Percentiles rank a stretch among this genome's conserved stretches.
These are phyloP conservation scores for Amblyjoppa fuscipennis DNA, from an alignment of 2,888 invertebrate genomes.

Conservation along the genomic window DNA sequence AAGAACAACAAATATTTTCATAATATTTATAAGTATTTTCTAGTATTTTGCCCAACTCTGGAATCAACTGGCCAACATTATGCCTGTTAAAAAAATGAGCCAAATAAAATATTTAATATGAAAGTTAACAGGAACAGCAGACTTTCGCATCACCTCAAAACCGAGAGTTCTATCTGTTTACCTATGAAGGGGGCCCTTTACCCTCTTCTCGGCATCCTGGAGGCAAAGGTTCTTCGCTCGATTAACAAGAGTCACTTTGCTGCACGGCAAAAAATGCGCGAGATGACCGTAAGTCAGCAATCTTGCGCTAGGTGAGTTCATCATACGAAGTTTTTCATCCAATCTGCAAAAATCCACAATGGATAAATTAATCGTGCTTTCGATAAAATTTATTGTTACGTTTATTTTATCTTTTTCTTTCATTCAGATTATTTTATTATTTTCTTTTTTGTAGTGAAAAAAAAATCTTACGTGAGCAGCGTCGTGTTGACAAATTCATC, in stretches of 20 bases:
- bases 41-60: too few species aligned
- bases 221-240: constrained; percentile 87
- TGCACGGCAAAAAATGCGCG: constrained; percentile 86
- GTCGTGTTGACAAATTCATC: constrained; percentile 86
- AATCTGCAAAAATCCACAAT: constrained; percentile 80
- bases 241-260: constrained; percentile 87
- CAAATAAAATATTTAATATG: background rate
- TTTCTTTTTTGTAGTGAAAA: background rate
- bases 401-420: background rate
- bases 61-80: background rate
- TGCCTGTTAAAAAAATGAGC: background rate
- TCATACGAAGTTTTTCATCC: constrained; percentile 82
- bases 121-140: background rate
- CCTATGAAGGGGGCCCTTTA: constrained; percentile 86
- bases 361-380: background rate
- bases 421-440: background rate
- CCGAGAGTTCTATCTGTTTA: constrained; percentile 73
- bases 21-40: too few species aligned
- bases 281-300: constrained; percentile 86
- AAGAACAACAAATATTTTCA: too few species aligned
- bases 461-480: constrained; percentile 85
- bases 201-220: constrained; percentile 85
- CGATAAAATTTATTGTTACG: background rate
- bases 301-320: constrained; percentile 81
- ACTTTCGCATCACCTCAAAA: constrained; percentile 17